Base-by-base conservation (phyloP, 2,797 vertebrate species). In the Diplodus puntazzo region DNA sequence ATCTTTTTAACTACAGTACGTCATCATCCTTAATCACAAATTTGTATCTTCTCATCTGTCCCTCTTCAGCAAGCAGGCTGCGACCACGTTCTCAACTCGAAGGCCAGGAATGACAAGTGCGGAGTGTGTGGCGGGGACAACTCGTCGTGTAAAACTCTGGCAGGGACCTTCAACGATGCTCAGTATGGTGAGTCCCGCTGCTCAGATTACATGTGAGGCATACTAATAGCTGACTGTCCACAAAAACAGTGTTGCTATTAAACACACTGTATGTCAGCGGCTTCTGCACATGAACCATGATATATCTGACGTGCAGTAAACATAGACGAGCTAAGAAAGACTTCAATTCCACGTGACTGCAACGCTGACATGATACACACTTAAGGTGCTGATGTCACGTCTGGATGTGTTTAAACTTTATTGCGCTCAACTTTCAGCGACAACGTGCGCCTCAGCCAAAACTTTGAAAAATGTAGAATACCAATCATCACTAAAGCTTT, bases 91-190 rank as follows among this genome's bases (percentile, higher is more conserved):
- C 94, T 99, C 74, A 99, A 99, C 94, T 99, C 98, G 0, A 99
- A 98, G 92, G 96, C 96, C 68, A 96, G 92, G 89, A 96, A 96
- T 90, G 98, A 99, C 94, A 98, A 97, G 88, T 99, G 98, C 75
- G 98, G 98, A 7, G 96, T 99, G 69, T 99, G 98, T 75, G 98
- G 97, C 7, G 98, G 98, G 25, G 98, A 99, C 92, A 97, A 98
- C 90, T 99, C 98, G 0, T 99, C 97, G 0, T 99, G 98, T 90
- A 97, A 95, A 91, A 98, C 97, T 34, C 88, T 97, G 87, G 87
- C 95, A 30, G 98, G 98, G 63, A 96, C 96, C 87, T 99, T 99
- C 94, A 98, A 96, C 87, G 97, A 96, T 59, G 97, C 97, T 84
- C 97, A 90, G 84, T 99, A 99, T 67, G 98, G 98, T 99, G 92